Evolutionary conservation across 2,888 invertebrate genomes (phyloP).

Genomic region (Tachina lurida): DNA sequence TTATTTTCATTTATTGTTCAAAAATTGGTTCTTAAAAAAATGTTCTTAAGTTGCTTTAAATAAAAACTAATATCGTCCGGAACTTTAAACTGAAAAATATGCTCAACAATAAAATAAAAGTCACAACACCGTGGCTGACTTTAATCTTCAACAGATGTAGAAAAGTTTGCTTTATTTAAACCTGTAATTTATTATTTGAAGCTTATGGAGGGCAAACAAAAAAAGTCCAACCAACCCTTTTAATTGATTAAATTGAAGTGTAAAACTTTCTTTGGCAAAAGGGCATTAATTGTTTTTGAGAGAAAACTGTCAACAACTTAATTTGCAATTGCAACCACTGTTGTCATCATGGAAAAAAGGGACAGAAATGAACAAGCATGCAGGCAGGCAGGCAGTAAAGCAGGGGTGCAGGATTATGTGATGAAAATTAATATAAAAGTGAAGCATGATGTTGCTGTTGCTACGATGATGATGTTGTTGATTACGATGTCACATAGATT

Average conservation of each 20-base stretch:
- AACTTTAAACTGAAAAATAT: neutral
- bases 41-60: no score
- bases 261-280: constrained; percentile 19
- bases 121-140: neutral
- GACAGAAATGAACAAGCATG: constrained; percentile 3
- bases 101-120: neutral
- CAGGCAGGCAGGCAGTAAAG: neutral
- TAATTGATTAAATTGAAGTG: constrained; percentile 32
- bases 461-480: constrained; percentile 29
- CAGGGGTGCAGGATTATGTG: neutral
- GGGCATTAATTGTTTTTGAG: constrained; percentile 3
- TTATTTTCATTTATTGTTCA: no score
- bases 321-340: constrained; percentile 43
- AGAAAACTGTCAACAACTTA: constrained; percentile 41
- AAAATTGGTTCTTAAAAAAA: no score
- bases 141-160: neutral
- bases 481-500: constrained; percentile 71
- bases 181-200: neutral
- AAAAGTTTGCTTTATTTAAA: neutral
- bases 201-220: neutral
- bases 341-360: constrained; percentile 10
- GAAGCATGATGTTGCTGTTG: constrained; percentile 47
- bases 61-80: no score
- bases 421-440: constrained; percentile 19
- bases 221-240: neutral